Evolutionary conservation across 2,888 invertebrate species (phyloP), one percentile per base, ranked within the genome.

Genomic region (Mylabris sibirica): DNA sequence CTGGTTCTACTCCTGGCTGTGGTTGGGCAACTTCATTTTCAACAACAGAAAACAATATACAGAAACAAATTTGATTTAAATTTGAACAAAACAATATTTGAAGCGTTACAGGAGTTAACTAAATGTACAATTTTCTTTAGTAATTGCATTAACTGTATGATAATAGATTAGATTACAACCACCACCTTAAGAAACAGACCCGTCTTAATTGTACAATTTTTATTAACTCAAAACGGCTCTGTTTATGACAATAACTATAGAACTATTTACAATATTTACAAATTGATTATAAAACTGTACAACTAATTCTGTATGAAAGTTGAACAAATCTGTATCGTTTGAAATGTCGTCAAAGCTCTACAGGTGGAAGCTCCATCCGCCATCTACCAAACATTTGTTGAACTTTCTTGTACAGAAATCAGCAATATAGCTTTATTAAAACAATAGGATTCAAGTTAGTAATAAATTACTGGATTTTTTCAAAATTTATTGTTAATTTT

Each of bases 1-100:
- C 67, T 3, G 66, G 64, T 12, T 62, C 67, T 44, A 60, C 24
- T 38, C 61, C 66, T 9, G 65, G 66, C 9, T 60, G 66, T 44
- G 63, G 30, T 41, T 64, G 61, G 63, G 1, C 66, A 60, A 11
- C 63, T 65, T 62, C 9, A 49, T 20, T 24, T 3, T 22, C 11
- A 53, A 53, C 3, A 22, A 53, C 22, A 53, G 20, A 49, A 22
- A 49, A n/a, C n/a, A n/a, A 6, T n/a, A 44, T 44, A 17, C 8
- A 41, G n/a, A 41, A 17, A 49, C 8, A 41, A 20, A 24, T 53
- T 12, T 1, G 24, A 14, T 53, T 53, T 11, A 12, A 53, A 11
- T 53, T 22, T 14, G 14, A 17, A n/a, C 14, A 65, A 68, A 11
- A 60, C 67, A 11, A 68, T 24, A 14, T 63, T 26, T 6, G 60